Evolutionary conservation across 2,113 vertebrate species (phyloP).

Genomic region (Hippolais icterina): DNA sequence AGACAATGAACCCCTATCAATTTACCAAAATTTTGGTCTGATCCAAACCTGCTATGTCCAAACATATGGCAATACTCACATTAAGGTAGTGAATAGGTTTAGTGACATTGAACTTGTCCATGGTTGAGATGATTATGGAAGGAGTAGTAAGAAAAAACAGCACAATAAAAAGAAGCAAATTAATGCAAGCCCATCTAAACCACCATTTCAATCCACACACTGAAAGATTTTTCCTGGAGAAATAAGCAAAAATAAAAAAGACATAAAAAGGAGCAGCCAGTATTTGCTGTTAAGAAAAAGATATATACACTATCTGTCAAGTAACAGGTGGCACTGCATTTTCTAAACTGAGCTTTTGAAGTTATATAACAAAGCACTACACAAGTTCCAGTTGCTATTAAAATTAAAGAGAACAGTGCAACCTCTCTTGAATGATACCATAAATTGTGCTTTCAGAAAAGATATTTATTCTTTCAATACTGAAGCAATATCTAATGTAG

Average conservation of each 20-base stretch:
- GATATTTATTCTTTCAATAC: background rate
- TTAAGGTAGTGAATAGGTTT: slow-evolving; percentile 89
- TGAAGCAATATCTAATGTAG: background rate
- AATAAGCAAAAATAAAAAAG: background rate
- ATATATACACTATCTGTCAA: background rate
- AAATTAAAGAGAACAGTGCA: background rate
- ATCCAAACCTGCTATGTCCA: background rate
- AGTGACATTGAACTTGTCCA: slow-evolving; percentile 95
- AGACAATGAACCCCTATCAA: background rate
- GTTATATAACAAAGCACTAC: background rate
- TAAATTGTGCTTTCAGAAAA: background rate
- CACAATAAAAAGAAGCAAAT: slow-evolving; percentile 83
- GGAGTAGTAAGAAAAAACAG: slow-evolving; percentile 97
- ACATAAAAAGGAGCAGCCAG: background rate
- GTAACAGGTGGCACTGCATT: background rate
- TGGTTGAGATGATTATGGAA: slow-evolving; percentile 89
- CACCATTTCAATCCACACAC: slow-evolving; percentile 85
- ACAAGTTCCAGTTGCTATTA: background rate
- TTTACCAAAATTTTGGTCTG: background rate
- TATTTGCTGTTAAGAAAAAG: background rate
- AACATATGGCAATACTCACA: slow-evolving; percentile 74
- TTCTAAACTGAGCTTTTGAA: background rate
- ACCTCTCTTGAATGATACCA: background rate
- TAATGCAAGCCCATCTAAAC: slow-evolving; percentile 81
- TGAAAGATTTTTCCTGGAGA: slow-evolving; percentile 87